Evolutionary conservation across 2,113 vertebrate species (phyloP).

Genomic region (Melanerpes aurifrons): DNA sequence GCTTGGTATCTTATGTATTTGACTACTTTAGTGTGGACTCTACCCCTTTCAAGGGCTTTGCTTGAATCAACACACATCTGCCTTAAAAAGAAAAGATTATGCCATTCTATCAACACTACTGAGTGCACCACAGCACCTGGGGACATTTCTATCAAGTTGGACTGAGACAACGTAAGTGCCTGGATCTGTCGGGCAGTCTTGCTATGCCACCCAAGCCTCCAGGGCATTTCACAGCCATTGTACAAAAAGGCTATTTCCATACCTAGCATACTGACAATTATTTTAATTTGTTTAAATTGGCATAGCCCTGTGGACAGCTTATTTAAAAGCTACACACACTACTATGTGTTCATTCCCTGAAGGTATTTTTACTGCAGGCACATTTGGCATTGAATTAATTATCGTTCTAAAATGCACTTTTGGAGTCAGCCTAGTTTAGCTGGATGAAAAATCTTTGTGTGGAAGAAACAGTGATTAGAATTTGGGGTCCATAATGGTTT

Average conservation of each 20-base stretch:
- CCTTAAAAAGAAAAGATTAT: background rate
- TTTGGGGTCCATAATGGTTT: conserved; percentile 59
- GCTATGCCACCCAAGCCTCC: conserved; percentile 28
- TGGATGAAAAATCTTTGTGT: conserved; percentile 54
- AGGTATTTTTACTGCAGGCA: conserved; percentile 70
- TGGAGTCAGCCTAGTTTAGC: conserved; percentile 54
- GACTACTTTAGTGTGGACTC: background rate
- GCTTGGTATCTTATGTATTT: no score
- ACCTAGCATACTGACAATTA: conserved; percentile 65
- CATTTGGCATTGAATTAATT: conserved; percentile 70
- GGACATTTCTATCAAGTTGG: conserved; percentile 19
- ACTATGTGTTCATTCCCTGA: conserved; percentile 67
- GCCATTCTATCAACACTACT: background rate
- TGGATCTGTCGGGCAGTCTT: background rate
- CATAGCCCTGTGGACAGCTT: conserved; percentile 57
- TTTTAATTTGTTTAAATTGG: conserved; percentile 72
- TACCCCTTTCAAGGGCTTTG: background rate
- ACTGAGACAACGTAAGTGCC: background rate
- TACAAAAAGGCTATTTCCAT: conserved; percentile 60
- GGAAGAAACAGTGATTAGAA: conserved; percentile 61
- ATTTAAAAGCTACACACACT: conserved; percentile 67
- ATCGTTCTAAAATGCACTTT: conserved; percentile 58
- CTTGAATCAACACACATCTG: background rate
- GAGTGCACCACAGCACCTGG: background rate
- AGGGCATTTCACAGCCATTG: conserved; percentile 34